Evolutionary conservation across 2,888 invertebrate species (phyloP), one percentile per base, ranked within the genome.

Genomic region (Caenorhabditis afra): DNA sequence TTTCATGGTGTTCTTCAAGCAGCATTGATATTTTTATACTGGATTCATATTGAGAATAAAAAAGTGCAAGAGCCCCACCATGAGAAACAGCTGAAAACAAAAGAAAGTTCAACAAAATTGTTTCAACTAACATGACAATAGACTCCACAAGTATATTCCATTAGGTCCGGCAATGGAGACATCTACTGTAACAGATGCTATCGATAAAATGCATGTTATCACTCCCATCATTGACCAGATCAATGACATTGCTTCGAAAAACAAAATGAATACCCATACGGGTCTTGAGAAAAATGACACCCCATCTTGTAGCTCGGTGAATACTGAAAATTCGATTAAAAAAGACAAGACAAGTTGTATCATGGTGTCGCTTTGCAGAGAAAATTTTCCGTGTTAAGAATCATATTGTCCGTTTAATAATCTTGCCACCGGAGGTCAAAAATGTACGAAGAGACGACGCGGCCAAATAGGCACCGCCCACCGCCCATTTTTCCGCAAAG

Each of bases 201-300:
- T 84, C 11, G 82, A 76, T 16, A 79, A 70, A 11, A 87, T 59
- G 20, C 85, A 71, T 35, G 86, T 81, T 10, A 84, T 57, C 14
- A 86, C 61, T 23, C 85, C 87, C 35, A 86, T 81, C 58, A 84
- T 58, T 23, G 81, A 80, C 86, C 86, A 87, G 53, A 87, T 73
- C 23, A 87, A 29, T 10, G 85, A 81, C 65, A 87, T 79, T 14
- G 79, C 66, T 47, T 79, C 83, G 58, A 84, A 85, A 52, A 87
- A 87, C 12, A 87, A 47, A n/a, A 76, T 70, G 57, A 83, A 81
- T 16, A 87, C 71, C 86, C 86, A 87, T 22, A 77, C 65, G 16
- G 77, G 65, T 68, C 83, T 81, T 37, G 79, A 81, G 53, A 87
- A 76, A 53, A 87, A 87, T 39, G 85, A 81, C 3, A 67, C 47